phyloP scores from a whole-genome alignment of 2,888 invertebrate genomes.

The Patella depressa region DNA sequence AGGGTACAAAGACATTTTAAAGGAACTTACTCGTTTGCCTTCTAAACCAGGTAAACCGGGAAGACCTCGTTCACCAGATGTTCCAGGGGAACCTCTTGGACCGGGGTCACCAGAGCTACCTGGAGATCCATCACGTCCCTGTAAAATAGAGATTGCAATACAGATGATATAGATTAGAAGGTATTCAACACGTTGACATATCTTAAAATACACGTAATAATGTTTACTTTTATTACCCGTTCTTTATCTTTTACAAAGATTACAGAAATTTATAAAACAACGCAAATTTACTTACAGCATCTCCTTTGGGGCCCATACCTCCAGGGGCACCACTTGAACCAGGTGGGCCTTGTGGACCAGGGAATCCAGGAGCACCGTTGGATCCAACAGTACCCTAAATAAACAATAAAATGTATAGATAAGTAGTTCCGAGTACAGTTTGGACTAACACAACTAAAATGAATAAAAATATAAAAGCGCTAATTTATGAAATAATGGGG shows the following conservation, averaged over 20 bases:
- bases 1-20: not conserved
- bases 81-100: slow-evolving; percentile 72
- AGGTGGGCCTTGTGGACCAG: slow-evolving; percentile 54
- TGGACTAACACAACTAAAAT: too few species aligned
- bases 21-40: slow-evolving; percentile 56
- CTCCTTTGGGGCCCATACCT: slow-evolving; percentile 38
- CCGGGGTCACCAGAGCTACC: slow-evolving; percentile 72
- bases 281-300: slow-evolving; percentile 44
- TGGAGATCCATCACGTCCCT: slow-evolving; percentile 51
- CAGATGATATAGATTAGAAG: too few species aligned
- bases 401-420: slow-evolving; percentile 76
- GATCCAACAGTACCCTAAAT: slow-evolving; percentile 78
- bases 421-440: too few species aligned
- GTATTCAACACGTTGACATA: not conserved
- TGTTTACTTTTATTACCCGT: not conserved
- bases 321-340: slow-evolving; percentile 43
- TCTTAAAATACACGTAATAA: not conserved
- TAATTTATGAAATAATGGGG: not conserved
- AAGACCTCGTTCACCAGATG: slow-evolving; percentile 57
- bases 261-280: not conserved
- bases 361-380: slow-evolving; percentile 54
- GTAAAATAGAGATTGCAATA: not conserved
- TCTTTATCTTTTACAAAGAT: not conserved
- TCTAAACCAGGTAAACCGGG: slow-evolving; percentile 57
- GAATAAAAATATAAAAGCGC: not conserved